A percentile compares a stretch with the other conserved stretches of the same genome.
Conservation (phyloP, 2,888 invertebrate genomes). For the Brachynemurus nebulosus region DNA sequence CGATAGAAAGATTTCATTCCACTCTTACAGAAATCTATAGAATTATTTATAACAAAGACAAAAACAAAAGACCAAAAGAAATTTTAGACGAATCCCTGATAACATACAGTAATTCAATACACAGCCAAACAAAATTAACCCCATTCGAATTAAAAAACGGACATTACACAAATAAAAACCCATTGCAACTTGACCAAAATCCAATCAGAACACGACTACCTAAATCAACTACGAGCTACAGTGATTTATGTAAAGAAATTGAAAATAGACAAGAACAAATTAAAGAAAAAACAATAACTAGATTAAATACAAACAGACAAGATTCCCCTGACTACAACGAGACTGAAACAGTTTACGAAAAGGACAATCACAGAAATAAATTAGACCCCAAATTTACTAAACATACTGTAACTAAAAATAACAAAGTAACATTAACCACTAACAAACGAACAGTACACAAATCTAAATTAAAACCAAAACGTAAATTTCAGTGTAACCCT, state of each 20-base stretch:
- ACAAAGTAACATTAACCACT: constrained; percentile 1
- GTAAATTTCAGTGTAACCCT: neutral
- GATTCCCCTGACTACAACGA: constrained; percentile 2
- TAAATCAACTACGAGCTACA: neutral
- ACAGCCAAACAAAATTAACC: neutral
- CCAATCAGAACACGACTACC: neutral
- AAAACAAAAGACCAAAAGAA: neutral
- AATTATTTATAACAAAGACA: neutral
- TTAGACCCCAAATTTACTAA: neutral
- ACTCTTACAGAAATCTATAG: constrained; percentile 1
- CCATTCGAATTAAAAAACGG: constrained; percentile 2
- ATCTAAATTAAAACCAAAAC: neutral
- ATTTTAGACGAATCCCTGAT: neutral
- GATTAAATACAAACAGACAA: constrained; percentile 11
- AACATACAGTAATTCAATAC: constrained; percentile 1
- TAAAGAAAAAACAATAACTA: constrained; percentile 9
- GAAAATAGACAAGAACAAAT: constrained; percentile 7
- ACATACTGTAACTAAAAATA: neutral
- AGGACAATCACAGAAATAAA: neutral
- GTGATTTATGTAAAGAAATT: constrained; percentile 5
- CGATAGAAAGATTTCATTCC: constrained; percentile 2
- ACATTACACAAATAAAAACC: neutral
- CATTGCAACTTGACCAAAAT: too few species aligned
- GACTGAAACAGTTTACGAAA: neutral
- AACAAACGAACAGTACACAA: neutral